Conservation (phyloP, 2,797 vertebrate genomes). For the Paedocypris micromegethes region DNA sequence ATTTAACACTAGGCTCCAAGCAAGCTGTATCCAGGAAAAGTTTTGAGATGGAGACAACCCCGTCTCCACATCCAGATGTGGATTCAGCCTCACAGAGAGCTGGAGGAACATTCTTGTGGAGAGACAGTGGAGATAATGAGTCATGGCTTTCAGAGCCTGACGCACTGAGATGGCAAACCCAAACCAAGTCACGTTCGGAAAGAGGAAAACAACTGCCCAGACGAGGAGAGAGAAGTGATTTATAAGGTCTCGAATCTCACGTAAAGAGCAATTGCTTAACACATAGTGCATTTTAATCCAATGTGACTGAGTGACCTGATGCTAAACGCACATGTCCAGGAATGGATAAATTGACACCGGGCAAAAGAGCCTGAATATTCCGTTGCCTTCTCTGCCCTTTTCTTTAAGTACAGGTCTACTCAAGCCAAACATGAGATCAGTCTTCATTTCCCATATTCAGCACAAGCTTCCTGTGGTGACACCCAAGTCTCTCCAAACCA, state of each 20-base stretch:
- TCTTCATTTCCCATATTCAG: conserved; percentile 49
- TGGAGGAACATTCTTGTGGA: conserved; percentile 53
- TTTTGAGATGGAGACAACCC: conserved; percentile 34
- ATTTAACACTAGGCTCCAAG: too few species aligned
- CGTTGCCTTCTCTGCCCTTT: not conserved
- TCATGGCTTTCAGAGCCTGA: conserved; percentile 48
- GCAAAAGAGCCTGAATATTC: conserved; percentile 13
- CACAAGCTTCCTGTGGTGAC: conserved; percentile 48
- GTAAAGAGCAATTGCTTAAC: conserved; percentile 25
- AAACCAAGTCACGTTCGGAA: conserved; percentile 37
- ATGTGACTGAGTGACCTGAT: conserved; percentile 32
- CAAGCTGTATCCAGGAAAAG: conserved; percentile 6
- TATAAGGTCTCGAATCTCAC: conserved; percentile 15
- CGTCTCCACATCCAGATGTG: conserved; percentile 49
- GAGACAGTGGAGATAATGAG: conserved; percentile 52
- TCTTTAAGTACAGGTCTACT: conserved; percentile 30
- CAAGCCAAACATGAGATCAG: conserved; percentile 57
- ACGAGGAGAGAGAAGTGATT: conserved; percentile 30
- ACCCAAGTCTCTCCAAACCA: conserved; percentile 47
- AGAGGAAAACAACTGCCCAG: conserved; percentile 35
- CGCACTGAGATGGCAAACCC: conserved; percentile 41
- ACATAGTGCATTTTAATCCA: conserved; percentile 30
- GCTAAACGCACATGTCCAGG: not conserved
- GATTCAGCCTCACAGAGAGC: conserved; percentile 49
- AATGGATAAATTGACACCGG: conserved; percentile 3